phyloP scores from a whole-genome alignment of 1,140 invertebrate species.

The Bombus picipes region DNA sequence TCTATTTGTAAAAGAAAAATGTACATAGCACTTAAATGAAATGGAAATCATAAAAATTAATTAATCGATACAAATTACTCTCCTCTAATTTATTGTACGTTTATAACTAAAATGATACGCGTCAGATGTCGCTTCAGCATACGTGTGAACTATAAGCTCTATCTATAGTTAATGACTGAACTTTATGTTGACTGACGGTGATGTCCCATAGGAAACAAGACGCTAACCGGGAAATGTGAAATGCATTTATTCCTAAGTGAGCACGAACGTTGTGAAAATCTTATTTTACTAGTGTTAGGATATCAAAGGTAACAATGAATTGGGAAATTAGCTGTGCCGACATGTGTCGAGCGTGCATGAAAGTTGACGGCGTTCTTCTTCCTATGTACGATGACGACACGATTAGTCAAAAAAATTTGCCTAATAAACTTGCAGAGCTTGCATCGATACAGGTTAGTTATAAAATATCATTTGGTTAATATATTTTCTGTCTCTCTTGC shows the following conservation, averaged over 20 bases:
- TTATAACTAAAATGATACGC: not conserved
- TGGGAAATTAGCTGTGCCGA: constrained; percentile 74
- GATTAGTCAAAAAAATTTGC: constrained; percentile 70
- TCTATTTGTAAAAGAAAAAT: not conserved
- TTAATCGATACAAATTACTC: not conserved
- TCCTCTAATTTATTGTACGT: not conserved
- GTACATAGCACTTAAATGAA: not conserved
- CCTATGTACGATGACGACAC: constrained; percentile 75
- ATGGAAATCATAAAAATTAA: not conserved
- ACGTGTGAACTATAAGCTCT: not conserved
- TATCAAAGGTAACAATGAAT: constrained; percentile 64
- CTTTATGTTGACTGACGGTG: constrained; percentile 6
- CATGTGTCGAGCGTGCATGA: constrained; percentile 80
- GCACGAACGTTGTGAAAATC: not conserved
- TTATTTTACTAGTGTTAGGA: constrained; percentile 8
- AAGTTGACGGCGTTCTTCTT: constrained; percentile 72
- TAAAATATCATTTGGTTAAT: not conserved
- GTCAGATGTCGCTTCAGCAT: constrained; percentile 1
- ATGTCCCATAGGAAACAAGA: constrained; percentile 19
- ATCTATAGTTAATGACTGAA: constrained; percentile 15
- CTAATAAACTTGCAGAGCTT: constrained; percentile 76
- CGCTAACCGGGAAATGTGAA: constrained; percentile 52
- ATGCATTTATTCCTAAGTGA: constrained; percentile 30
- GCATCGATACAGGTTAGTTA: constrained; percentile 76
- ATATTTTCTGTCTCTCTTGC: not conserved